Conservation (phyloP, 37 sponge, comb jelly and placozoan species). For the Spongilla lacustris region DNA sequence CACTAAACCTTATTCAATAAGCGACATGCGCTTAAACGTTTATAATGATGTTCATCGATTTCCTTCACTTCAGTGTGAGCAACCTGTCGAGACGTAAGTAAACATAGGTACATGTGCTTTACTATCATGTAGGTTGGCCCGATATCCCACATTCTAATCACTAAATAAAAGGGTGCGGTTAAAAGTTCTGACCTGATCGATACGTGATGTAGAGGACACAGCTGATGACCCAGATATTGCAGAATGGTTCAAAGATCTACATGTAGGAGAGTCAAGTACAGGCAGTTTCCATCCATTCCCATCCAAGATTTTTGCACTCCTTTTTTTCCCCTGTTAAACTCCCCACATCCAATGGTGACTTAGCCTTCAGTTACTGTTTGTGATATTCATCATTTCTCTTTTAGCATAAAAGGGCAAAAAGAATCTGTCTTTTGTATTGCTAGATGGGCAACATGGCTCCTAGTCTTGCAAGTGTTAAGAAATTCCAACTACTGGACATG, state of each 20-base stretch:
- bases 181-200: too few relatives aligned
- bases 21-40: too few relatives aligned
- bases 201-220: background rate
- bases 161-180: too few relatives aligned
- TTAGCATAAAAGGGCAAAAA: background rate
- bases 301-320: slow-evolving; percentile 7
- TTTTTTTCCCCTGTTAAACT: slow-evolving; percentile 17
- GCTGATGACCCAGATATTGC: background rate
- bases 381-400: background rate
- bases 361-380: background rate
- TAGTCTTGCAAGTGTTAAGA: background rate
- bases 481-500: too few relatives aligned
- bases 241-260: background rate
- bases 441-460: background rate
- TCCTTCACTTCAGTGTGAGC: too few relatives aligned
- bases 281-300: slow-evolving; percentile 18
- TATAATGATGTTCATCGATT: too few relatives aligned
- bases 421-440: background rate
- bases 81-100: too few relatives aligned
- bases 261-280: background rate
- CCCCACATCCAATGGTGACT: slow-evolving; percentile 25
- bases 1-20: too few relatives aligned
- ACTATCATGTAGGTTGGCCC: too few relatives aligned
- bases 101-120: too few relatives aligned
- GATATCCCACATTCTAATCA: too few relatives aligned